A percentile compares a stretch with the other conserved stretches of the same genome.
Conservation (phyloP, 2,113 vertebrate genomes). For the Sturnira hondurensis region DNA sequence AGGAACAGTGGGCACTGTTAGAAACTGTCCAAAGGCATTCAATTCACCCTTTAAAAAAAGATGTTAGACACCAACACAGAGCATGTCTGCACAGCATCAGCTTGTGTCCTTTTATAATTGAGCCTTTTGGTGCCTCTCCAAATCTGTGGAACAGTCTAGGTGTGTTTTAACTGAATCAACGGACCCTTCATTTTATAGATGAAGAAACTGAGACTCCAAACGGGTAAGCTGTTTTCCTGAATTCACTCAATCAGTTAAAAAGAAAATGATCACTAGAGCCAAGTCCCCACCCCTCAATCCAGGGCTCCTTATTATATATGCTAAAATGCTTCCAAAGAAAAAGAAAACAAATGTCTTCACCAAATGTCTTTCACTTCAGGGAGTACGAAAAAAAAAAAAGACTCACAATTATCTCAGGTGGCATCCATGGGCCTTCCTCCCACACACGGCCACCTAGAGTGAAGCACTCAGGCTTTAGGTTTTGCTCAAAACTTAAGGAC, state of each 20-base stretch:
- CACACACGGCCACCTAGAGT: background rate
- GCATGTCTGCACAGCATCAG: background rate
- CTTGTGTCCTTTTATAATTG: background rate
- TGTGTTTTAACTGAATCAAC: background rate
- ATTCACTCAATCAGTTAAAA: conserved; percentile 1
- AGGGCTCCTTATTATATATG: background rate
- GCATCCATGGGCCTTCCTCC: too few species aligned
- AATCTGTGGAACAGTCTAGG: background rate
- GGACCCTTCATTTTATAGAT: background rate
- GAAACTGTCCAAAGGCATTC: background rate
- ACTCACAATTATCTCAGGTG: background rate
- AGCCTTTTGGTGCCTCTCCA: background rate
- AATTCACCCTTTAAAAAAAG: background rate
- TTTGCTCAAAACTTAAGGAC: background rate
- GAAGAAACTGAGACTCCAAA: background rate
- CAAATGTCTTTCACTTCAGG: background rate
- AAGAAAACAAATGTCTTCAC: background rate
- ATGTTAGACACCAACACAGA: background rate
- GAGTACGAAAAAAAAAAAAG: background rate
- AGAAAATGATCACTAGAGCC: background rate
- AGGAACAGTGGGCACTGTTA: background rate
- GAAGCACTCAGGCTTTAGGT: background rate
- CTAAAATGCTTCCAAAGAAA: background rate
- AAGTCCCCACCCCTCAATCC: background rate
- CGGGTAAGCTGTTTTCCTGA: background rate